Evolutionary conservation across 30 jellyfish, hydroid and myxozoan species (phyloP), one percentile per base, ranked within the genome.

Genomic region (Chironex yamaguchii): DNA sequence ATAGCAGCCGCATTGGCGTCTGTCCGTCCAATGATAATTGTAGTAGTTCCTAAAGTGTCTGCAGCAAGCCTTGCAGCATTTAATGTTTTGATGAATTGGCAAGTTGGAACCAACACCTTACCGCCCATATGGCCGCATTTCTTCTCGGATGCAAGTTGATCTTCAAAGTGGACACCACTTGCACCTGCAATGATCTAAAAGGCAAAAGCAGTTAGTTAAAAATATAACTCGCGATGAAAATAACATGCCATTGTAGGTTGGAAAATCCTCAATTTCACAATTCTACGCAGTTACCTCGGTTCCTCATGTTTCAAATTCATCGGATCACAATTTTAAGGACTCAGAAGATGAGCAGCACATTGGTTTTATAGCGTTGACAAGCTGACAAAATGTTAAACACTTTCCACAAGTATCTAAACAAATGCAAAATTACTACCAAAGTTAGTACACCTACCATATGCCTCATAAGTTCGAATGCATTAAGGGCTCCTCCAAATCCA

Each of bases 81-180:
- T 62, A 93, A 71, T 11, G 98, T 71, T 29, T 94, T 95, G 82
- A 93, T 93, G 80, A 81, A 93, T 49, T 87, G 97, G n/a, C 85
- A 17, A n/a, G 98, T 93, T n/a, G 98, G 98, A 1, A 93, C 94
- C 69, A 93, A 88, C 17, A 93, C 98, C 65, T 93, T 93, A 30
- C 98, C 98, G 0, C 98, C 98, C 97, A 93, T 66, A 28, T 93
- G 98, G 21, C 98, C 98, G 50, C 98, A 93, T 76, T 93, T 93
- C 91, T 93, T 93, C 50, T 81, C 98, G 0, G 98, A 93, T 0
- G 98, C 97, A 21, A 93, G 94, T 74, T 93, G 98, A 69, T 93
- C 98, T 88, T 93, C 98, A 67, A 87, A 93, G 77, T 93, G 98
- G 29, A 93, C 97, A 22, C 97, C 98, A 9, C 97, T 89, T n/a